A percentile compares a stretch with the other conserved stretches of the same genome.
These are phyloP conservation scores for Eumacrocentrus americanus DNA, from an alignment of 2,888 invertebrate species.

Conservation along the genomic window DNA sequence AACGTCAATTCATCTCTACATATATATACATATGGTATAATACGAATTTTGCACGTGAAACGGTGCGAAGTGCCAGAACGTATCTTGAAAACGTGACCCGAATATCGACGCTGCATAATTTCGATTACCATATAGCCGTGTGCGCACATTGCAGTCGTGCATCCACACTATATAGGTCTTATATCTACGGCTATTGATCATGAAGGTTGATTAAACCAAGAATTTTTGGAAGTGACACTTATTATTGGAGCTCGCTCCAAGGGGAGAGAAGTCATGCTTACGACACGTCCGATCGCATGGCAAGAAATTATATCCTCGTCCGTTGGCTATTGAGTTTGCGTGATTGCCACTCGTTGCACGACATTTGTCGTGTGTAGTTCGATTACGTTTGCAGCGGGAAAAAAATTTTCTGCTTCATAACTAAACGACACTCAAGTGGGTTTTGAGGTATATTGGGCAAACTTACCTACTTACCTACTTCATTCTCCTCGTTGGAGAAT, in stretches of 20 bases:
- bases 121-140: slow-evolving; percentile 4
- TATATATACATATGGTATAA: too few species aligned
- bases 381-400: too few species aligned
- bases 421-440: too few species aligned
- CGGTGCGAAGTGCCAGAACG: background rate
- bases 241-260: too few species aligned
- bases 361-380: slow-evolving; percentile 40
- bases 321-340: slow-evolving; percentile 37
- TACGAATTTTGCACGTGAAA: slow-evolving; percentile 17
- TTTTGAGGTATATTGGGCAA: too few species aligned
- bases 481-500: slow-evolving; percentile 26
- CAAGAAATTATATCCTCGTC: slow-evolving; percentile 7
- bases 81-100: slow-evolving; percentile 26
- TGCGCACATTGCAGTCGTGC: slow-evolving; percentile 9
- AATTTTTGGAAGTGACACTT: background rate
- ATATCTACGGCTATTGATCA: too few species aligned
- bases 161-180: too few species aligned
- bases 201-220: background rate
- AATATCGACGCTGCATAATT: slow-evolving; percentile 24
- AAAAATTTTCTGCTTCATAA: too few species aligned
- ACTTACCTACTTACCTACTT: slow-evolving; percentile 38
- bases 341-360: slow-evolving; percentile 42
- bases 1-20: too few species aligned
- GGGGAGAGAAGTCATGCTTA: background rate
- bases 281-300: slow-evolving; percentile 18